Base-by-base conservation (phyloP, 2,113 vertebrate species). In the Illadopsis cleaveri region DNA sequence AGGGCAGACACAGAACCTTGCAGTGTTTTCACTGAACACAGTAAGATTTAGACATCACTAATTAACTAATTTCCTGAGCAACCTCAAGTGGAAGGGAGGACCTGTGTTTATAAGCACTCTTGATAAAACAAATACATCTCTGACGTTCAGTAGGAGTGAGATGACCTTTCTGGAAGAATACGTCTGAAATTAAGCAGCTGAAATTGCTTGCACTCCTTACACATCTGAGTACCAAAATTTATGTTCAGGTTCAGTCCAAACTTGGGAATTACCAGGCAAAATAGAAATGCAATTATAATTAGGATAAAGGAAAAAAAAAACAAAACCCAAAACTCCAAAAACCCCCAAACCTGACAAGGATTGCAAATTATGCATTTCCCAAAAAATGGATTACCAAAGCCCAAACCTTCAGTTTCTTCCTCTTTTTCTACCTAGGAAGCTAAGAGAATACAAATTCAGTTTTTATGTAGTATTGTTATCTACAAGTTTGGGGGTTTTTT, bases 271-370 rank as follows among this genome's bases (percentile, higher is more conserved):
- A 69, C 16, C 22, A 69, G 48, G 23, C 15, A 77, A 72, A 91
- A 82, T 5, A 73, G 8, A 33, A 81, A 79, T 23, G 33, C 11
- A 75, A 73, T 70, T 53, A 38, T 37, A 58, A 51, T 9, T 8
- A 33, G 6, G 21, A 58, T 35, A 81, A 42, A 50, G 11, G 16
- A 48, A 22, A 21, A 47, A 47, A 60, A 60, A 33, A 8, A 1
- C 0, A n/a, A n/a, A n/a, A n/a, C 1, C 15, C 45, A 5, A 25
- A 31, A 40, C 8, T 38, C 16, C 15, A 19, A 42, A 47, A 31
- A 40, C 8, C 35, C 16, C 15, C 16, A 42, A 47, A 42, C 7
- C 5, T 81, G 23, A 5, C 1, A 76, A 77, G 37, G 42, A 48
- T 12, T 44, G 7, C 42, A 71, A 71, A 81, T 16, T 1, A 33